Evolutionary conservation across 2,888 invertebrate genomes (phyloP).

Genomic region (Euphydryas editha): DNA sequence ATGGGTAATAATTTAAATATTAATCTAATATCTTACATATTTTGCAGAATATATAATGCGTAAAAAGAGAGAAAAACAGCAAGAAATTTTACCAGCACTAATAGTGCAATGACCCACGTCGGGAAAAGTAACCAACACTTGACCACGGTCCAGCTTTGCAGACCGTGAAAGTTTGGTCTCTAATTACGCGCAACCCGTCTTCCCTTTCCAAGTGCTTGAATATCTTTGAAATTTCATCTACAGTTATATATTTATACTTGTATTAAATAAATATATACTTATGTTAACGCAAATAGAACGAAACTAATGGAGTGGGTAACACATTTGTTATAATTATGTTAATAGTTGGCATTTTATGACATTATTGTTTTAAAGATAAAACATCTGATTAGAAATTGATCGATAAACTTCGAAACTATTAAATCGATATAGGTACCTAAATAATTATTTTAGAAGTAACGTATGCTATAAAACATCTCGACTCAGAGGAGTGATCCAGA

Average conservation of each 20-base stretch:
- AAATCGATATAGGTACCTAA: too few relatives aligned
- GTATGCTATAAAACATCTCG: too few relatives aligned
- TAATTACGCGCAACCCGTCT: conserved; percentile 64
- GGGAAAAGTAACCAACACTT: conserved; percentile 68
- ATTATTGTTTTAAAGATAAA: too few relatives aligned
- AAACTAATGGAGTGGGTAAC: too few relatives aligned
- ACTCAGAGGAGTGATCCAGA: too few relatives aligned
- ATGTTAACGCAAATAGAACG: conserved; percentile 1
- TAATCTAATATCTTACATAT: too few relatives aligned
- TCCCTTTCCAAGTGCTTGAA: conserved; percentile 48
- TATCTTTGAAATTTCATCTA: conserved; percentile 27
- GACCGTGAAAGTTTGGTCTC: conserved; percentile 73
- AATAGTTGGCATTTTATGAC: too few relatives aligned
- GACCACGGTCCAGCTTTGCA: conserved; percentile 57
- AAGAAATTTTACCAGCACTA: conserved; percentile 30
- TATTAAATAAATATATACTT: neutral
- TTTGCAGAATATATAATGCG: neutral
- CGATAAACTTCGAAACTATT: too few relatives aligned
- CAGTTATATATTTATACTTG: neutral
- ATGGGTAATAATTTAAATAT: too few relatives aligned
- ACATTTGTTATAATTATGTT: too few relatives aligned
- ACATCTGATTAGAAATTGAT: too few relatives aligned
- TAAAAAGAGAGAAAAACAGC: neutral
- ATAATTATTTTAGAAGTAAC: too few relatives aligned
- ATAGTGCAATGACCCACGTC: conserved; percentile 70